Percentiles rank a stretch among this genome's conserved stretches.
Conservation (phyloP, 1,140 invertebrate species). For the Penaeus indicus region DNA sequence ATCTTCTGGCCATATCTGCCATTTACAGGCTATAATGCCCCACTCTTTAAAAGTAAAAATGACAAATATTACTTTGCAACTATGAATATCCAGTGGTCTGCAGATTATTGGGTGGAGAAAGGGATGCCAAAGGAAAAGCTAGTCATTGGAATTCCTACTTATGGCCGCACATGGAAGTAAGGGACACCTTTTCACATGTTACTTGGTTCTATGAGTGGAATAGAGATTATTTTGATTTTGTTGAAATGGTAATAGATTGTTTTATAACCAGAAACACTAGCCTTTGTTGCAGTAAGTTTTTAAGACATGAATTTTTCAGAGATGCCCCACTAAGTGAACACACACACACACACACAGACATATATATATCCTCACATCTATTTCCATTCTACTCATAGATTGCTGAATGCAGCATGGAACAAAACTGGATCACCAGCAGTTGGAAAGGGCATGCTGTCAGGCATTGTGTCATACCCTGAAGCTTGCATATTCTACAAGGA, state of each 20-base stretch:
- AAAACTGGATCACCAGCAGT: conserved; percentile 79
- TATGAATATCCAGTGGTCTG: conserved; percentile 87
- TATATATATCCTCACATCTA: too few species aligned
- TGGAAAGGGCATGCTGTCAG: conserved; percentile 79
- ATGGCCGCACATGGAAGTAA: conserved; percentile 85
- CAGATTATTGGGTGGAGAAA: conserved; percentile 82
- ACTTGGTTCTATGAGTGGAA: too few species aligned
- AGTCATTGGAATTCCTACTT: conserved; percentile 89
- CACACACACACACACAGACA: too few species aligned
- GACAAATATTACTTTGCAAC: conserved; percentile 80
- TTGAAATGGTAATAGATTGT: not conserved
- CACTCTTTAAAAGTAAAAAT: conserved; percentile 76
- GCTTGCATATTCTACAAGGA: conserved; percentile 78
- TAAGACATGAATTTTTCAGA: too few species aligned
- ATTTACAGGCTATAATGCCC: conserved; percentile 86
- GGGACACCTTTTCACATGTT: conserved; percentile 51
- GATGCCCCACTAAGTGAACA: too few species aligned
- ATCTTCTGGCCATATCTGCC: conserved; percentile 82
- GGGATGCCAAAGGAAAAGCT: conserved; percentile 88
- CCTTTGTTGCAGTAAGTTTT: not conserved
- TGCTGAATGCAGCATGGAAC: conserved; percentile 79
- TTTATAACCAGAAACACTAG: not conserved
- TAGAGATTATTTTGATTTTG: not conserved
- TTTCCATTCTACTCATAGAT: conserved; percentile 69
- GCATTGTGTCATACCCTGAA: conserved; percentile 80